A percentile compares a stretch with the other conserved stretches of the same genome.
phyloP scores from a whole-genome alignment of 2,888 invertebrate genomes.

The Morinoia aosen region DNA sequence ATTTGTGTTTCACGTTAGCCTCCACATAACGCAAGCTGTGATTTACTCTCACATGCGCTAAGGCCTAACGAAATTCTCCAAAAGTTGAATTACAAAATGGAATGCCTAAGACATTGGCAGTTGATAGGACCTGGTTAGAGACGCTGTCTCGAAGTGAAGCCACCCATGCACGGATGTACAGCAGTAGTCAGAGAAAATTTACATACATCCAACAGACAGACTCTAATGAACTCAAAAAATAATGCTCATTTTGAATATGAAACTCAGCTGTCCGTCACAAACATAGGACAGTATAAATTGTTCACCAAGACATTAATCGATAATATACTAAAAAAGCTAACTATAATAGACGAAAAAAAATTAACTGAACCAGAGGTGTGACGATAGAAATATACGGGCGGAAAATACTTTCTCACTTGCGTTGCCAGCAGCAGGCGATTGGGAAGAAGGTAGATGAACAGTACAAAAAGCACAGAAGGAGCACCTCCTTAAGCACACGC shows the following conservation, averaged over 20 bases:
- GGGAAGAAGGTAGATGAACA: neutral
- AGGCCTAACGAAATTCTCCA: neutral
- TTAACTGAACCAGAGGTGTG: neutral
- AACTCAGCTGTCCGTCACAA: neutral
- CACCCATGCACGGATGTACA: neutral
- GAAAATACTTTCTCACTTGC: neutral
- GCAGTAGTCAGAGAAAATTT: neutral
- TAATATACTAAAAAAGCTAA: neutral
- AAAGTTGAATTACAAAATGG: neutral
- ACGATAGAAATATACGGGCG: neutral
- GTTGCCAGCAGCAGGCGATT: neutral
- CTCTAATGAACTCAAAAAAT: neutral
- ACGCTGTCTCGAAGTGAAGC: neutral
- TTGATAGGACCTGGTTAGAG: neutral
- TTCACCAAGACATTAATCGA: neutral
- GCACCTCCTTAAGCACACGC: neutral
- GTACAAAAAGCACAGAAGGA: neutral
- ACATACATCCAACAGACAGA: neutral
- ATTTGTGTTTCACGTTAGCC: neutral
- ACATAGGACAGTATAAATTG: neutral
- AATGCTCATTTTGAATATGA: neutral
- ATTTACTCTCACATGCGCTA: neutral
- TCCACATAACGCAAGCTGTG: neutral
- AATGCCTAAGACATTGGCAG: neutral
- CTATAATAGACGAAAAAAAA: neutral